These are phyloP conservation scores for Caenorhabditis briggsae DNA, from an alignment of 1,140 invertebrate species.

Conservation along the genomic window DNA sequence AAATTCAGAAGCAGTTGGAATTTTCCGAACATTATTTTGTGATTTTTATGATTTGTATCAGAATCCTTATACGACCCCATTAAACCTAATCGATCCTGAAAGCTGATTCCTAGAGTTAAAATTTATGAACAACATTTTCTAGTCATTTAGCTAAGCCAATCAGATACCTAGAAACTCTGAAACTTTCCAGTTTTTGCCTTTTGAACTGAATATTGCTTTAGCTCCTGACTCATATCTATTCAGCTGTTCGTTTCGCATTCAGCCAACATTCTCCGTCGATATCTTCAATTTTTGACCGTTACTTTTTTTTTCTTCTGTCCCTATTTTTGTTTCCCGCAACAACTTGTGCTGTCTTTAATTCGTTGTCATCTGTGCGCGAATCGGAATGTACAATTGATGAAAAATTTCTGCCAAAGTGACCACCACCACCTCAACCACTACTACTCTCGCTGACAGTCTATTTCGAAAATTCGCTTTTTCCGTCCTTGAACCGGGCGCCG, in stretches of 20 bases:
- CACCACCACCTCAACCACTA: conserved; percentile 27
- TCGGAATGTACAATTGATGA: conserved; percentile 45
- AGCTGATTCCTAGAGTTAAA: too few species aligned
- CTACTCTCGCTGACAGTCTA: conserved; percentile 17
- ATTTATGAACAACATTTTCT: too few species aligned
- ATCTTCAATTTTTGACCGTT: neutral
- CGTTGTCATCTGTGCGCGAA: neutral
- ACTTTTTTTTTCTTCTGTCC: neutral
- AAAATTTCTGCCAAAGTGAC: conserved; percentile 47
- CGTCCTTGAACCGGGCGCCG: conserved; percentile 46
- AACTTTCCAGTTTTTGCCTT: neutral
- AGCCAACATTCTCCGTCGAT: too few species aligned
- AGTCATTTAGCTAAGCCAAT: too few species aligned
- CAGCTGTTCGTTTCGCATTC: neutral
- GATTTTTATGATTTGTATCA: too few species aligned
- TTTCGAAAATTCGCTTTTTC: conserved; percentile 52
- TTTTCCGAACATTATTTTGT: neutral
- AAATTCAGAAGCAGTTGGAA: too few species aligned
- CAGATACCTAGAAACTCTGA: neutral
- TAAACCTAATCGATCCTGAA: too few species aligned
- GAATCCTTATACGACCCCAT: too few species aligned
- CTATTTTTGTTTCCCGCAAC: conserved; percentile 34
- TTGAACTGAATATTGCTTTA: neutral
- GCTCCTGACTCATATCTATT: neutral
- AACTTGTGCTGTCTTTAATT: conserved; percentile 17